Percentiles rank a stretch among this genome's conserved stretches.
phyloP scores from a whole-genome alignment of 2,113 vertebrate species.

The Echinops telfairi region DNA sequence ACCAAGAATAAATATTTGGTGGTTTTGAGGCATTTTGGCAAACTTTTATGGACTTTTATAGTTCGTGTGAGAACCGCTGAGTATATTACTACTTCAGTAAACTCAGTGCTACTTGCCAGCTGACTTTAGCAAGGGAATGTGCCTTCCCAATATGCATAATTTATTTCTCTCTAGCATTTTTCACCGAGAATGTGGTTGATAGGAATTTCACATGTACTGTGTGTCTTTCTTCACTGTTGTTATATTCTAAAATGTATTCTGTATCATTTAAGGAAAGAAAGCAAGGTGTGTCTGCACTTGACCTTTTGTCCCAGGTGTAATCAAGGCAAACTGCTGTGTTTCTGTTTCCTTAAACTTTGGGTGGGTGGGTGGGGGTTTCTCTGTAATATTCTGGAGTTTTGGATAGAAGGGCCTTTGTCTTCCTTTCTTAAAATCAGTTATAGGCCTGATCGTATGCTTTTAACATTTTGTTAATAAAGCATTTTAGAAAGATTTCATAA shows the following conservation, averaged over 20 bases:
- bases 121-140: constrained; percentile 10
- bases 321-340: constrained; percentile 13
- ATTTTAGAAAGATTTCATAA: constrained; percentile 56
- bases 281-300: constrained; percentile 35
- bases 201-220: constrained; percentile 45
- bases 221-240: constrained; percentile 33
- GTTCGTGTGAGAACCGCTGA: not conserved
- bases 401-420: not conserved
- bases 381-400: constrained; percentile 31
- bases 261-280: constrained; percentile 65
- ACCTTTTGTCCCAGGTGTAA: constrained; percentile 48
- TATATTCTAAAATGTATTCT: constrained; percentile 70
- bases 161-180: constrained; percentile 56
- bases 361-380: not conserved
- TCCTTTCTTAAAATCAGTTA: constrained; percentile 35
- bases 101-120: constrained; percentile 29
- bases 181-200: constrained; percentile 49
- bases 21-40: constrained; percentile 54
- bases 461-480: constrained; percentile 39
- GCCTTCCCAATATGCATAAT: constrained; percentile 45
- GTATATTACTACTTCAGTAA: constrained; percentile 45
- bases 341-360: constrained; percentile 18
- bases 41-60: constrained; percentile 2
- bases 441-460: constrained; percentile 43
- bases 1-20: constrained; percentile 63